Percentiles rank a stretch among this genome's conserved stretches.
phyloP scores from a whole-genome alignment of 2,113 vertebrate genomes.

The Grammomys dolichurus region DNA sequence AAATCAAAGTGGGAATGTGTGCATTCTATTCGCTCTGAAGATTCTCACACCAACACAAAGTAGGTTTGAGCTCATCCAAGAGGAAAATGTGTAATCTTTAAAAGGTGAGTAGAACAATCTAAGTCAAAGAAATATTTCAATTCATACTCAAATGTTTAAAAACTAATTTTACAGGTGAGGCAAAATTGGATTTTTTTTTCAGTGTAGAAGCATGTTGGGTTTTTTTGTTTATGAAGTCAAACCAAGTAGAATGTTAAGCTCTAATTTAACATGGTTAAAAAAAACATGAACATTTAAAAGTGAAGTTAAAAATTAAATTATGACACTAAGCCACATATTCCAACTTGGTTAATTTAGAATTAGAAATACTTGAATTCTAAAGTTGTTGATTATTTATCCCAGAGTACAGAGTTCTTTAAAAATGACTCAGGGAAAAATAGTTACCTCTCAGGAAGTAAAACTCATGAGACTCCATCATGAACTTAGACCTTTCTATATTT shows the following conservation, averaged over 20 bases:
- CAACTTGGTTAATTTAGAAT: slow-evolving; percentile 7
- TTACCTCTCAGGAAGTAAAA: neutral
- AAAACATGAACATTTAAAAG: neutral
- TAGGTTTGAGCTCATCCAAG: neutral
- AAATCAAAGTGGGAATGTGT: neutral
- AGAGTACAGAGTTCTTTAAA: slow-evolving; percentile 66
- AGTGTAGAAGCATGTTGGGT: no score
- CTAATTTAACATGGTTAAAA: neutral
- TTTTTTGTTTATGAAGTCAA: neutral
- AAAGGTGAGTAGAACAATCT: neutral
- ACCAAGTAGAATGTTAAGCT: neutral
- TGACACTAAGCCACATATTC: neutral
- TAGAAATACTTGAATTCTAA: neutral
- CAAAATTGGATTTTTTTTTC: neutral
- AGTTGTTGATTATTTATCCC: slow-evolving; percentile 59
- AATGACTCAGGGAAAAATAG: slow-evolving; percentile 66
- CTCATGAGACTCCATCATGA: no score
- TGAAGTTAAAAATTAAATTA: slow-evolving; percentile 68
- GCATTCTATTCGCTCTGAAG: neutral
- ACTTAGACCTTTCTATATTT: neutral
- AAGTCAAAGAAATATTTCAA: neutral
- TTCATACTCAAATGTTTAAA: slow-evolving; percentile 5
- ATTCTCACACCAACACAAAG: neutral
- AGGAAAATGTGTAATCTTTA: neutral
- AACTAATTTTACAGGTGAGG: neutral